Percentiles rank a stretch among this genome's conserved stretches.
Conservation (phyloP, 2,113 vertebrate genomes). For the Drymodes brunneopygia region DNA sequence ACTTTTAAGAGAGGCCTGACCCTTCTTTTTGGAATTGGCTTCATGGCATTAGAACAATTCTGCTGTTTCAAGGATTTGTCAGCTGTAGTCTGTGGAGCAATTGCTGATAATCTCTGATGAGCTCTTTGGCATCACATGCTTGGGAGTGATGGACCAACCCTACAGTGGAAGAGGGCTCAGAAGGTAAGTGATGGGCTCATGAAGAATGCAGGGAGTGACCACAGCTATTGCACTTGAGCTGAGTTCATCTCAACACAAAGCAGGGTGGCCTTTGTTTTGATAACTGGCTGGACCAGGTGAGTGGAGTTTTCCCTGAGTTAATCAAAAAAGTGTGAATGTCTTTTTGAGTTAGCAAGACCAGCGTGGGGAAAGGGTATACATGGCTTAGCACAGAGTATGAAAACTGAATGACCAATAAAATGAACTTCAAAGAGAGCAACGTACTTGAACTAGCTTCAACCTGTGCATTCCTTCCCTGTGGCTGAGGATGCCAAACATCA, state of each 20-base stretch:
- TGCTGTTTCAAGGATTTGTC: neutral
- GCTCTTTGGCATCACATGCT: neutral
- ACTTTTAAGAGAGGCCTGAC: neutral
- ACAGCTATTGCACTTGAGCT: neutral
- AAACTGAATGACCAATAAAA: neutral
- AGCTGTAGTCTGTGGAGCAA: neutral
- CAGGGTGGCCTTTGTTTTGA: neutral
- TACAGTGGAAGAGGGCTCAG: neutral
- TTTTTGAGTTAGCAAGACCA: neutral
- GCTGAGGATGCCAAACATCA: neutral
- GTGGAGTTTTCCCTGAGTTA: neutral
- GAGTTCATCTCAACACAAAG: neutral
- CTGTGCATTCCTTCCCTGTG: neutral
- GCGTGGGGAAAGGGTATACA: neutral
- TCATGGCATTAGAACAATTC: neutral
- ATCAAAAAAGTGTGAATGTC: neutral
- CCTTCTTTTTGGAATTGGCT: neutral
- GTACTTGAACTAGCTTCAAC: neutral
- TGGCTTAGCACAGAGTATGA: neutral
- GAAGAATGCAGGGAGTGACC: neutral
- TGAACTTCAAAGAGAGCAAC: neutral
- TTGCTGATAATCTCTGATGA: neutral
- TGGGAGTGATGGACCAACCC: neutral
- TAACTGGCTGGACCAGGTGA: neutral
- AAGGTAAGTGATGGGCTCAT: neutral